These are phyloP conservation scores for Lumbricus terrestris DNA, from an alignment of 2,888 invertebrate genomes.

Conservation along the genomic window DNA sequence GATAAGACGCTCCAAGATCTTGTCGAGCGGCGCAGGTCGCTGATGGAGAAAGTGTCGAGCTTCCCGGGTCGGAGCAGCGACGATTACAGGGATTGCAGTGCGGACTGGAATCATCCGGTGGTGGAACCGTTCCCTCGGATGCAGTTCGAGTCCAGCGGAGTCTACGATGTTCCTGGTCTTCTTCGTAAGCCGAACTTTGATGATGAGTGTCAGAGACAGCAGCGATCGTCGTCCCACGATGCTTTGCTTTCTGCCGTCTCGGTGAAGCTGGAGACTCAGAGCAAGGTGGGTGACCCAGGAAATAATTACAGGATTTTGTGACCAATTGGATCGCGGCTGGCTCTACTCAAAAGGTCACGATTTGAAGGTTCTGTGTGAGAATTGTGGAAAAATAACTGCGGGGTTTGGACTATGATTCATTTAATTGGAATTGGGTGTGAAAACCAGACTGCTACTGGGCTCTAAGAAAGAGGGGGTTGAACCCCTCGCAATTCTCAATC, in stretches of 20 bases:
- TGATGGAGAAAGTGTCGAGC: background rate
- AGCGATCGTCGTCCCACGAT: background rate
- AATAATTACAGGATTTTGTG: background rate
- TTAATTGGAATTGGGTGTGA: too few species aligned
- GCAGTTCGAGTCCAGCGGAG: background rate
- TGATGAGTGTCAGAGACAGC: too few species aligned
- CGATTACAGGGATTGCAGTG: background rate
- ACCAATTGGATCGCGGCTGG: background rate
- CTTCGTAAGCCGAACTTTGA: background rate
- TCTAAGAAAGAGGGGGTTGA: too few species aligned
- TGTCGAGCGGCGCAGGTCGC: background rate
- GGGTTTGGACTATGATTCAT: too few species aligned
- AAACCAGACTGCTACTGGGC: too few species aligned
- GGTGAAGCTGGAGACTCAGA: background rate
- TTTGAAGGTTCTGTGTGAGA: too few species aligned
- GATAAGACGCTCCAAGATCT: background rate
- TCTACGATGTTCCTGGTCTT: background rate
- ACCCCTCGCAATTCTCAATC: too few species aligned
- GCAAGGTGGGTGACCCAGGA: background rate
- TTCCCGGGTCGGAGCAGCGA: background rate
- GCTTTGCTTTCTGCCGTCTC: background rate
- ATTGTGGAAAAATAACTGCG: too few species aligned
- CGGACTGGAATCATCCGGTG: background rate
- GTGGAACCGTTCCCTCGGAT: background rate
- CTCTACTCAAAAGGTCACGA: background rate